A percentile compares a stretch with the other conserved stretches of the same genome.
Conservation (phyloP, 2,888 invertebrate species). For the Plemyria rubiginata region DNA sequence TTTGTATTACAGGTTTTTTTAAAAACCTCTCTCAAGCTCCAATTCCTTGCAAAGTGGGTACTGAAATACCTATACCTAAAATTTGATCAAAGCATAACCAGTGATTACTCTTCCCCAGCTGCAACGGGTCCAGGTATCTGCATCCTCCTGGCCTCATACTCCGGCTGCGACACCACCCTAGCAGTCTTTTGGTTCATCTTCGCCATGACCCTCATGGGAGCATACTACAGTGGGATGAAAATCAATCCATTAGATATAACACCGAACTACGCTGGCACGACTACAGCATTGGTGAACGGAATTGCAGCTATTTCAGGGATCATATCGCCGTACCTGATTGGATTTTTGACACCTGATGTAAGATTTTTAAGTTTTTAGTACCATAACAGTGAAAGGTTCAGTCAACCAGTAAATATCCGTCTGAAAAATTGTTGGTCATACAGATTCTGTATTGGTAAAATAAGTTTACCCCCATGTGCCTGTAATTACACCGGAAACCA, state of each 20-base stretch:
- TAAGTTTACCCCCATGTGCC: too few relatives aligned
- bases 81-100: neutral
- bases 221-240: slow-evolving; percentile 89
- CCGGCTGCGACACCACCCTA: slow-evolving; percentile 83
- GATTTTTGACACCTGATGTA: slow-evolving; percentile 86
- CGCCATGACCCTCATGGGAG: slow-evolving; percentile 89
- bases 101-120: slow-evolving; percentile 80
- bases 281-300: slow-evolving; percentile 87
- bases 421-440: too few relatives aligned
- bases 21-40: too few relatives aligned
- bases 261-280: slow-evolving; percentile 87
- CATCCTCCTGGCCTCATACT: slow-evolving; percentile 86
- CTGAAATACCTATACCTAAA: too few relatives aligned
- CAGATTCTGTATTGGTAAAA: too few relatives aligned
- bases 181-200: slow-evolving; percentile 86
- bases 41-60: too few relatives aligned
- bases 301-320: slow-evolving; percentile 87
- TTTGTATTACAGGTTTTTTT: too few relatives aligned
- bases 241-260: slow-evolving; percentile 87
- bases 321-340: slow-evolving; percentile 86
- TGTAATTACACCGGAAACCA: too few relatives aligned
- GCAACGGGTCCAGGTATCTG: slow-evolving; percentile 87
- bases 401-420: too few relatives aligned
- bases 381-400: too few relatives aligned
- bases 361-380: slow-evolving; percentile 44